Evolutionary conservation across 2,797 vertebrate genomes (phyloP).

Genomic region (Cossypha caffra): DNA sequence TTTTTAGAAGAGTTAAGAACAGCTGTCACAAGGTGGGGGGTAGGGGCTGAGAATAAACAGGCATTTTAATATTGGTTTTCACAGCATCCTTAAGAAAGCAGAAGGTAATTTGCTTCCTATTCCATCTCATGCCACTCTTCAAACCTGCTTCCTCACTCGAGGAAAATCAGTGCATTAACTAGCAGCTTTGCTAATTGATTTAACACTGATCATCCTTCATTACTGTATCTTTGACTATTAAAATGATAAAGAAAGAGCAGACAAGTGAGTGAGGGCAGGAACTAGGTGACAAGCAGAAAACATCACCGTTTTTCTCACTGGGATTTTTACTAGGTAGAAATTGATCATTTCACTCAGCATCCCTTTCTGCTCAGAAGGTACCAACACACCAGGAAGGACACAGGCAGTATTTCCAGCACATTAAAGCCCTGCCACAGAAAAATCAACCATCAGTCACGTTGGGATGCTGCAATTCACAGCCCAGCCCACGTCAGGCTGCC

Average conservation of each 20-base stretch:
- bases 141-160: constrained; percentile 11
- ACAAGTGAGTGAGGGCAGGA: constrained; percentile 26
- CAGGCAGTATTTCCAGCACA: not conserved
- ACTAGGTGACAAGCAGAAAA: not conserved
- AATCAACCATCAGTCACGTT: not conserved
- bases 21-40: constrained; percentile 66
- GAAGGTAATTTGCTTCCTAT: constrained; percentile 24
- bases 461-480: not conserved
- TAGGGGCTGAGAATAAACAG: constrained; percentile 50
- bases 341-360: not conserved
- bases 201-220: constrained; percentile 18
- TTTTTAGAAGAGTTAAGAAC: constrained; percentile 69
- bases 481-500: not conserved
- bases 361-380: not conserved
- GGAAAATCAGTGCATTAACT: not conserved
- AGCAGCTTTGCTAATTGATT: constrained; percentile 43
- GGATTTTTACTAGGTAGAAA: constrained; percentile 35
- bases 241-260: not conserved
- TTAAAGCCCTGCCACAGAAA: not conserved
- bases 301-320: not conserved
- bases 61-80: constrained; percentile 61
- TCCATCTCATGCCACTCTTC: constrained; percentile 17
- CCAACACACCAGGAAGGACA: not conserved
- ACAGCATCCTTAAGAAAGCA: constrained; percentile 64
- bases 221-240: constrained; percentile 1